Evolutionary conservation across 2,113 vertebrate genomes (phyloP), one percentile per base, ranked within the genome.

Genomic region (Pelobates fuscus): DNA sequence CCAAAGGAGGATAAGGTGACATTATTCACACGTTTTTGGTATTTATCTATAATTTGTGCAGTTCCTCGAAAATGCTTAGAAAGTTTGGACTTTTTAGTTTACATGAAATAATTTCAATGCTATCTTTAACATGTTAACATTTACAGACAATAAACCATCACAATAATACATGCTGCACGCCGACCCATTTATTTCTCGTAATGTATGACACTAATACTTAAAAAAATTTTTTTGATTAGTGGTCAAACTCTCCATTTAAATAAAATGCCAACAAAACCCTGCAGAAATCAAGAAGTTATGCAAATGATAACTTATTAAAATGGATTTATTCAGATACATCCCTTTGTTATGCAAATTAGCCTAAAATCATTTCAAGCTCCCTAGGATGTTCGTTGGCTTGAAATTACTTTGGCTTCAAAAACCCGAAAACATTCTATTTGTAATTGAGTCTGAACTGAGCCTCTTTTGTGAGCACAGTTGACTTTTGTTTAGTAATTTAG

Each of bases 401-500:
- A 65, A 37, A 55, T 74, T 24, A 26, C 29, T 12, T 23, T 43
- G 62, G 59, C 21, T 26, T 29, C 10, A 46, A 61, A 61, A 49
- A 17, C 12, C 15, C 11, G 12, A 7, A 26, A 26, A 17, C 11
- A 7, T 6, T 43, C 37, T 26, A 23, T 63, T 67, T 52, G 64
- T 61, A 61, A 68, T 52, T 52, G 73, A 77, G 41, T 67, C 55
- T 49, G 43, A 71, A 11, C 10, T 2, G 69, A 71, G 58, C 3
- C 3, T 76, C 64, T 60, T 58, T 32, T 67, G 54, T 49, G 63
- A 15, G 62, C 58, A 54, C 5, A 32, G 46, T 21, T 76, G 72
- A 60, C 73, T 77, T 61, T 68, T 67, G 64, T 67, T 77, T 68
- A 68, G 64, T 67, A 54, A 77, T 77, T 61, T 77, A 37, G 24